Evolutionary conservation across 2,797 vertebrate genomes (phyloP).

Genomic region (Darevskia nairensis): DNA sequence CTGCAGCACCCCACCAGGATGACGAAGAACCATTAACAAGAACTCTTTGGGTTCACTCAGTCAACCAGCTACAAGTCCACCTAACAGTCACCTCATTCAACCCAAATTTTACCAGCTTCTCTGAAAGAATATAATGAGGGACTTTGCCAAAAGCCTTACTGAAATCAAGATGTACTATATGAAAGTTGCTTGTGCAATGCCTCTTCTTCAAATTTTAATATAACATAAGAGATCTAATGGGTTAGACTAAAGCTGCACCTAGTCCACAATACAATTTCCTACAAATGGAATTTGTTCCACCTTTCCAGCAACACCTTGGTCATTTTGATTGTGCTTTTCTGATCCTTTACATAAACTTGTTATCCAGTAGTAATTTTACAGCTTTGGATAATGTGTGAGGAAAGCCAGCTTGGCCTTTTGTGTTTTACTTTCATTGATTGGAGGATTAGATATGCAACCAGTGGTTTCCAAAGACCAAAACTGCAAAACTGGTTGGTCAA

Average conservation of each 20-base stretch:
- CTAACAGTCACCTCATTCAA: too few species aligned
- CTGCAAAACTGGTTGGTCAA: neutral
- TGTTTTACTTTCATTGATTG: neutral
- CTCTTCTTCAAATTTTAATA: neutral
- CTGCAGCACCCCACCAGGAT: too few species aligned
- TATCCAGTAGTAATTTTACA: neutral
- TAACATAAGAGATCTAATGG: neutral
- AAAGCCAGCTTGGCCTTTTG: neutral
- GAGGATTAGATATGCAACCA: neutral
- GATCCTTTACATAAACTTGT: neutral
- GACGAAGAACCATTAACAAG: too few species aligned
- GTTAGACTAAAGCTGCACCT: neutral
- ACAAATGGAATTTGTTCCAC: neutral
- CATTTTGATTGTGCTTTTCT: neutral
- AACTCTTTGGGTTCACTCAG: too few species aligned
- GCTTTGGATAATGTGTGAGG: neutral
- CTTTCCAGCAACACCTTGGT: neutral
- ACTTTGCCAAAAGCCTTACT: neutral
- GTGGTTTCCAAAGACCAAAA: neutral
- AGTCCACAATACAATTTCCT: neutral
- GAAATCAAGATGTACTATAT: neutral
- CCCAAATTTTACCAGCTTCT: too few species aligned
- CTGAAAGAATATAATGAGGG: too few species aligned
- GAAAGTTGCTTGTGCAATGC: neutral
- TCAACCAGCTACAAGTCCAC: too few species aligned